phyloP scores from a whole-genome alignment of 1,140 invertebrate species.

The Hyposmocoma kahamanoa region DNA sequence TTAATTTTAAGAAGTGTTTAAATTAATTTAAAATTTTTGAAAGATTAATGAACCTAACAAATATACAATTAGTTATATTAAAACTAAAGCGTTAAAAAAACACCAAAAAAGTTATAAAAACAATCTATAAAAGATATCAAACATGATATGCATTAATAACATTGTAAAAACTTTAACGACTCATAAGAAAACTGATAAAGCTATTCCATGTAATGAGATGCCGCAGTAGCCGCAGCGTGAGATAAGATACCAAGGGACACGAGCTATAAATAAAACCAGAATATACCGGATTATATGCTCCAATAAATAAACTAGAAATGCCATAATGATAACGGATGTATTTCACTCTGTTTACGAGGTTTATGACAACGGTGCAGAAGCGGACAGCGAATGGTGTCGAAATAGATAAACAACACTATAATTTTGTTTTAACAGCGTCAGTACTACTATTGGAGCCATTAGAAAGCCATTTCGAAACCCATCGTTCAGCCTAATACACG shows the following conservation, averaged over 20 bases:
- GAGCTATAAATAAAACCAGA: conserved; percentile 34
- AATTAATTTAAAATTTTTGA: too few species aligned
- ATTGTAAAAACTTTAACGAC: too few species aligned
- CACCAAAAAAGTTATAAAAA: too few species aligned
- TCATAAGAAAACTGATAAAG: conserved; percentile 11
- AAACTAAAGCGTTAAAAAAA: too few species aligned
- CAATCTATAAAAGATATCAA: too few species aligned
- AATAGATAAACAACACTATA: conserved; percentile 17
- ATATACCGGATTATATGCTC: conserved; percentile 30
- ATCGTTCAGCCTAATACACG: conserved; percentile 15
- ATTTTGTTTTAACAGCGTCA: background rate
- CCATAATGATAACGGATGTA: conserved; percentile 38
- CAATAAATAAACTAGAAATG: conserved; percentile 34
- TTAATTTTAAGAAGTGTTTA: too few species aligned
- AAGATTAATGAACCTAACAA: too few species aligned
- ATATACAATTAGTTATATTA: too few species aligned
- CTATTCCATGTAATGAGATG: conserved; percentile 21
- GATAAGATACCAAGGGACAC: conserved; percentile 40
- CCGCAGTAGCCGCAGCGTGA: conserved; percentile 25
- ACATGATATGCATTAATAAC: too few species aligned
- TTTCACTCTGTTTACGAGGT: conserved; percentile 29
- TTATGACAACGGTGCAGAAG: conserved; percentile 28
- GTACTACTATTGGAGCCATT: background rate
- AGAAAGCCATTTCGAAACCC: too few species aligned
- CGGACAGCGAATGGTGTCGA: conserved; percentile 14